Evolutionary conservation across 2,888 invertebrate species (phyloP).

Genomic region (Eristalis pertinax): DNA sequence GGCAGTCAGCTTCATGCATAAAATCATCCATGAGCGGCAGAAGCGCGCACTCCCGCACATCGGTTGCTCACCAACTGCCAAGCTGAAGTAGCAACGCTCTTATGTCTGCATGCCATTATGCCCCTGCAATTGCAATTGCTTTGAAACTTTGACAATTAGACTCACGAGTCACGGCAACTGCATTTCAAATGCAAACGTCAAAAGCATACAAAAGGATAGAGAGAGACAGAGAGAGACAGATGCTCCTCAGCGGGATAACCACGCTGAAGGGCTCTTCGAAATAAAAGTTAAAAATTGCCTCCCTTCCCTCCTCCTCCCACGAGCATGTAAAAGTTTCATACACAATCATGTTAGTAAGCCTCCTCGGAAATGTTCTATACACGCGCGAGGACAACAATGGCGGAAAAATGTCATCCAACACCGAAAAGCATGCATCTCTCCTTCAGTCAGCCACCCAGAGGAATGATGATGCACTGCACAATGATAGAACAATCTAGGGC

Average conservation of each 20-base stretch:
- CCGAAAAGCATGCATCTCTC: not conserved
- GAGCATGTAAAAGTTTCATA: not conserved
- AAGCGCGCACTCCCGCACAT: not conserved
- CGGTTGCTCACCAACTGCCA: not conserved
- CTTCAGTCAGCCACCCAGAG: not conserved
- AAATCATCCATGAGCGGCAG: too few species aligned
- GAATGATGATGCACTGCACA: not conserved
- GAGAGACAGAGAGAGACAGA: not conserved
- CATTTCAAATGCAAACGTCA: not conserved
- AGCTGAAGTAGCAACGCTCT: not conserved
- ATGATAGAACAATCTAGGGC: conserved; percentile 27
- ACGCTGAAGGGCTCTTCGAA: not conserved
- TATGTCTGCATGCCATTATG: not conserved
- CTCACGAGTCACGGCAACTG: not conserved
- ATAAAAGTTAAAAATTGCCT: not conserved
- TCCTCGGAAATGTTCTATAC: not conserved
- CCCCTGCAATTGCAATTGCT: not conserved
- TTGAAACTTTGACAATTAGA: not conserved
- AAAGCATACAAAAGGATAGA: not conserved
- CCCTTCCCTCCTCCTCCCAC: not conserved
- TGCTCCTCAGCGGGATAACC: not conserved
- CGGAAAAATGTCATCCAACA: not conserved
- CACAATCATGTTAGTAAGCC: not conserved
- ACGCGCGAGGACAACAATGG: not conserved
- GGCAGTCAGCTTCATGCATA: not conserved